A percentile compares a stretch with the other conserved stretches of the same genome.
These are phyloP conservation scores for Pitangus sulphuratus DNA, from an alignment of 2,797 vertebrate genomes.

Conservation along the genomic window DNA sequence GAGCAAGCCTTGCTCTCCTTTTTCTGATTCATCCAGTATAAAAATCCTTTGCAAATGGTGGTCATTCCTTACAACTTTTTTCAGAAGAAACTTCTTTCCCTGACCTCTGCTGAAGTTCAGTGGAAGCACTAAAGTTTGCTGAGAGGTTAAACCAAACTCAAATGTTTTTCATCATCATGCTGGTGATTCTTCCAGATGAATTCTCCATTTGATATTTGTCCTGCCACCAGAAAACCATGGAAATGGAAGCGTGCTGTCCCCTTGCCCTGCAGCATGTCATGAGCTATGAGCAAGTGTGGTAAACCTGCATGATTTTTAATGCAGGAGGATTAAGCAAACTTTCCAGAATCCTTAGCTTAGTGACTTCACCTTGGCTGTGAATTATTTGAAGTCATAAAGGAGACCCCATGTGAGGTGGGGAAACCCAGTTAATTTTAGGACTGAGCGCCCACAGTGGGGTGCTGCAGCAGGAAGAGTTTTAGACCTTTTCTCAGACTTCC, in stretches of 20 bases:
- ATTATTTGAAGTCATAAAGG: not conserved
- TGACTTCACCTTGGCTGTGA: not conserved
- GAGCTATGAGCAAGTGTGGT: not conserved
- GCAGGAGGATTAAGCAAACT: not conserved
- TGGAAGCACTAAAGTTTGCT: fast-evolving
- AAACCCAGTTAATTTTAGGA: not conserved
- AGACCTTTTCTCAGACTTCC: not conserved
- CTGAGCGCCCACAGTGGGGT: fast-evolving
- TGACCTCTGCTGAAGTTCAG: not conserved
- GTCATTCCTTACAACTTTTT: not conserved
- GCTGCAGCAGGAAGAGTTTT: not conserved
- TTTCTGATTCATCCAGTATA: not conserved
- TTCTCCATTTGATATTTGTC: not conserved
- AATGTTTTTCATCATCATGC: not conserved
- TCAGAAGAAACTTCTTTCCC: not conserved
- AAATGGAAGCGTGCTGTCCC: fast-evolving
- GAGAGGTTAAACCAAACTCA: not conserved
- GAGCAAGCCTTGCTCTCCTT: not conserved
- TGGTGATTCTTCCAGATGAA: not conserved
- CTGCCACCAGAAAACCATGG: not conserved
- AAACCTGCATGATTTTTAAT: fast-evolving
- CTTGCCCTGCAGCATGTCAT: not conserved
- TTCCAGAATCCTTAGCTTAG: not conserved
- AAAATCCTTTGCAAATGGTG: not conserved
- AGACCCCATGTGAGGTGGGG: not conserved